Evolutionary conservation across 2,797 vertebrate genomes (phyloP), one percentile per base, ranked within the genome.

Genomic region (Antennarius maculatus): DNA sequence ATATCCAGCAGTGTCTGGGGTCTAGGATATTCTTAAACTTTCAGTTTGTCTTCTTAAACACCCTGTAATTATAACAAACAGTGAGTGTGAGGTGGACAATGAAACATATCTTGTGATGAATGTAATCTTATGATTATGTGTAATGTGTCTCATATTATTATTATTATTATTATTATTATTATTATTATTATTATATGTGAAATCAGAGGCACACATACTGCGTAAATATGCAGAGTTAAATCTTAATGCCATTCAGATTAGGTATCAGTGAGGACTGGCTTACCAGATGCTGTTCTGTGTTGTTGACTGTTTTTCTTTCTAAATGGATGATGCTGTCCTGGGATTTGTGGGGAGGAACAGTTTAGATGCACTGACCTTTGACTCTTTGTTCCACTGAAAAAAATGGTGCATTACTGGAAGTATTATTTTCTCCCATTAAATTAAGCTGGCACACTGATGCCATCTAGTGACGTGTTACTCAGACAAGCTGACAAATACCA

Each of bases 301-400:
- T 81, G 71, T 18, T 86, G 81, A 86, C 89, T 88, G 80, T 88
- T 87, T 88, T 84, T 79, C 73, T 74, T 66, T 84, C 46, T 66
- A 83, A 87, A 88, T 90, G 75, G 75, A 86, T 77, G 68, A 86
- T 76, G 68, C 74, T 54, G 66, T 87, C 81, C 80, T 65, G 88
- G 86, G 86, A 90, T 85, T 87, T 89, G 81, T 72, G 63, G 72
- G 62, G 76, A 80, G 80, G 76, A 77, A 79, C 52, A 71, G 75
- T 77, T 62, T 60, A 80, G 79, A 86, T 82, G 70, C 59, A 72
- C 58, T 87, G 82, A 92, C 85, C 89, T 90, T 64, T 91, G 87
- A 83, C 79, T 85, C 70, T 88, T 74, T 92, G 88, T 92, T 92
- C 88, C 80, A 78, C 48, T 77, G 69, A 84, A 72, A 79, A 83